phyloP scores from a whole-genome alignment of 2,113 vertebrate species.

The Indicator indicator region DNA sequence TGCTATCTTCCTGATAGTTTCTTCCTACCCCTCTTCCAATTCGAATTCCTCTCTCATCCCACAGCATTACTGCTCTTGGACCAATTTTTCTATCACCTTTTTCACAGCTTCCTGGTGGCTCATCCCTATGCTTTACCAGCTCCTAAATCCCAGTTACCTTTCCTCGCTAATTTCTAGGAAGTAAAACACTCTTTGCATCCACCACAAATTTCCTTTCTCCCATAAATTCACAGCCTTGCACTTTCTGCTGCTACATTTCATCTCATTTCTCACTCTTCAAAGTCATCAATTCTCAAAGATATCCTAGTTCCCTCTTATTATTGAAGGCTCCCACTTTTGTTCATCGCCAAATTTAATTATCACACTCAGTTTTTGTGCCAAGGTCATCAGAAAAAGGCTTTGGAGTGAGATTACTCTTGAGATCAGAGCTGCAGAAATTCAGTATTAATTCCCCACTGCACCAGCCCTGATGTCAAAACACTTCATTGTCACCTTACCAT shows the following conservation, averaged over 20 bases:
- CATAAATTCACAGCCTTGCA: not conserved
- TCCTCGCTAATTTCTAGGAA: not conserved
- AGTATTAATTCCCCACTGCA: not conserved
- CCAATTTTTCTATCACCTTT: not conserved
- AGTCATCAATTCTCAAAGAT: not conserved
- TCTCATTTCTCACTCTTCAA: slow-evolving; percentile 2
- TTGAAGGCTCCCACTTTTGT: not conserved
- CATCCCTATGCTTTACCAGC: not conserved
- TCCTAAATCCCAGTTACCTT: not conserved
- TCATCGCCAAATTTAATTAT: slow-evolving; percentile 32
- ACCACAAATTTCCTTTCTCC: not conserved
- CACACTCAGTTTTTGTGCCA: not conserved
- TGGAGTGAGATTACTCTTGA: not conserved
- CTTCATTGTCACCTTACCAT: not conserved
- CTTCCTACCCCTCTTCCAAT: not conserved
- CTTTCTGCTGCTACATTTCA: not conserved
- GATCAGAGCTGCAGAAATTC: not conserved
- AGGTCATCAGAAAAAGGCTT: not conserved
- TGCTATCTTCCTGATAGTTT: not conserved
- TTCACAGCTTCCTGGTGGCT: not conserved
- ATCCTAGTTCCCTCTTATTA: not conserved
- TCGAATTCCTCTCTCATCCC: not conserved
- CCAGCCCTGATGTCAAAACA: not conserved
- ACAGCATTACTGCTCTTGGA: not conserved
- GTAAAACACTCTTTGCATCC: not conserved